These are phyloP conservation scores for Zhuqinia jingwanae DNA, from an alignment of 2,888 invertebrate genomes.

Conservation along the genomic window DNA sequence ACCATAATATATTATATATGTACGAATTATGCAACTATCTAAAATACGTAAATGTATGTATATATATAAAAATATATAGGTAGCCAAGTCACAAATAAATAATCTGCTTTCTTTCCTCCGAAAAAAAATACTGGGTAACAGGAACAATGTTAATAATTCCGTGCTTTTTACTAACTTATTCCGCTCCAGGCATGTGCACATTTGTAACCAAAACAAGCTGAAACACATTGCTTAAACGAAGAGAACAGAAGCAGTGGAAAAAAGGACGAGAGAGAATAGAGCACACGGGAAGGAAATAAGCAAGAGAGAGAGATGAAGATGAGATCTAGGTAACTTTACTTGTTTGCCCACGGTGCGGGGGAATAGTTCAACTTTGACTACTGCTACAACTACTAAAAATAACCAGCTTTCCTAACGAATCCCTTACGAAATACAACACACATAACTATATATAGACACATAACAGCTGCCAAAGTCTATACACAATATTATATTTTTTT, in stretches of 20 bases:
- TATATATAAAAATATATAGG: constrained; percentile 25
- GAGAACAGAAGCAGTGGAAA: background rate
- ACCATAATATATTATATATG: background rate
- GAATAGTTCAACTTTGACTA: constrained; percentile 11
- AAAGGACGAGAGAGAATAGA: background rate
- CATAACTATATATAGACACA: background rate
- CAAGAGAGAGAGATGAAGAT: background rate
- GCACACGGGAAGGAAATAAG: no score
- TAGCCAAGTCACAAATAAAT: constrained; percentile 66
- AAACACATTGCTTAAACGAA: constrained; percentile 29
- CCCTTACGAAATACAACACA: background rate
- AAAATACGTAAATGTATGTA: no score
- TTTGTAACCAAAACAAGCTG: constrained; percentile 58
- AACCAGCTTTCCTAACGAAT: constrained; percentile 17
- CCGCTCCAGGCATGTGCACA: constrained; percentile 65
- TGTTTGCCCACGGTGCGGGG: constrained; percentile 56
- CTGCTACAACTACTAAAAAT: background rate
- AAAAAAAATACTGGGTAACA: constrained; percentile 41
- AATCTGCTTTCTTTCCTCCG: constrained; percentile 62
- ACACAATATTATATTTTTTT: no score
- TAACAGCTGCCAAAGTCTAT: constrained; percentile 29
- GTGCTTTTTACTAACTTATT: constrained; percentile 71
- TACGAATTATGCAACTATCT: background rate
- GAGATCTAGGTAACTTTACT: constrained; percentile 34
- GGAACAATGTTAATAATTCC: constrained; percentile 68